Evolutionary conservation across 2,797 vertebrate species (phyloP).

Genomic region (Anguilla marmorata): DNA sequence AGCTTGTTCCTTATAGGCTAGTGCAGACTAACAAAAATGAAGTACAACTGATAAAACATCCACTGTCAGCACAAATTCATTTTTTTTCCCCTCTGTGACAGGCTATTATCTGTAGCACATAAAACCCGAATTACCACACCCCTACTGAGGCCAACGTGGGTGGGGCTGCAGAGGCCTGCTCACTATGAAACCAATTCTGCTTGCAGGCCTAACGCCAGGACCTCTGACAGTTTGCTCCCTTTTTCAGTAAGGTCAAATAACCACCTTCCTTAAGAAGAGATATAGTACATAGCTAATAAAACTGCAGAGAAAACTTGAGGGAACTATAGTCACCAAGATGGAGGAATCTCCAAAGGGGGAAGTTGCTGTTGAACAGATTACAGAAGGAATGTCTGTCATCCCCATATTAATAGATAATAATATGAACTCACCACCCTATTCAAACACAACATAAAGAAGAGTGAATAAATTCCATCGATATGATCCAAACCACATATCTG

Average conservation of each 20-base stretch:
- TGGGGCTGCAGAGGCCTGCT: not conserved
- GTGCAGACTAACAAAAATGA: not conserved
- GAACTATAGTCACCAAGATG: not conserved
- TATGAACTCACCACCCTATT: not conserved
- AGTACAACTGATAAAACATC: not conserved
- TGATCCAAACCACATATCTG: not conserved
- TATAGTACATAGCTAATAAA: not conserved
- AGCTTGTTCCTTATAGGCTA: not conserved
- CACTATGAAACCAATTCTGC: conserved; percentile 15
- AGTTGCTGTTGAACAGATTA: not conserved
- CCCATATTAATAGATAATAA: not conserved
- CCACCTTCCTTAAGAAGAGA: not conserved
- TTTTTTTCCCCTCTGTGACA: not conserved
- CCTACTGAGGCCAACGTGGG: not conserved
- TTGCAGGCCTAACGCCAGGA: not conserved
- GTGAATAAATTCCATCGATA: not conserved
- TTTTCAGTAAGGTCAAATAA: not conserved
- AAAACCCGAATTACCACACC: not conserved
- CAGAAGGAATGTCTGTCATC: not conserved
- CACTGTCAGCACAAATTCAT: not conserved
- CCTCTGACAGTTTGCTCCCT: not conserved
- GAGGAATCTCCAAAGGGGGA: not conserved
- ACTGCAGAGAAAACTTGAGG: not conserved
- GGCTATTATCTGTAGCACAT: not conserved
- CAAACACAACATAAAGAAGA: not conserved